These are phyloP conservation scores for Formica aserva DNA, from an alignment of 2,888 invertebrate genomes.

Conservation along the genomic window DNA sequence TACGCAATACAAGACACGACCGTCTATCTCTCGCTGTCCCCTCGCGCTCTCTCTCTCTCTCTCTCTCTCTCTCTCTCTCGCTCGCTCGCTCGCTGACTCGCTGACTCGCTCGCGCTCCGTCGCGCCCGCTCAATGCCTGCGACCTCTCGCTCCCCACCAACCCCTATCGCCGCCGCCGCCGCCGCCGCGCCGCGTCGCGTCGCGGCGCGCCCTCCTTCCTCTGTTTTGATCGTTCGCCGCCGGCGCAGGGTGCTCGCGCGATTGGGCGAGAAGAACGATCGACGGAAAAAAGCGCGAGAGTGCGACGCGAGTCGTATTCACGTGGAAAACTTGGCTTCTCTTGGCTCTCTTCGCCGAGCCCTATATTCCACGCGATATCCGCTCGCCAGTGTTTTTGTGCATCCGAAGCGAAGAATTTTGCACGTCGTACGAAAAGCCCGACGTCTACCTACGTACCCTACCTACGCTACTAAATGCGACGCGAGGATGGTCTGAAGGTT, in stretches of 20 bases:
- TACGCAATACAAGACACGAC: conserved; percentile 80
- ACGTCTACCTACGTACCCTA: no score
- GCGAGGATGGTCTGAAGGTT: no score
- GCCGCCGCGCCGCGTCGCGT: conserved; percentile 23
- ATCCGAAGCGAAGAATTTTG: no score
- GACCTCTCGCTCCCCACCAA: conserved; percentile 35
- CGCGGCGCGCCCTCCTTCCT: conserved; percentile 48
- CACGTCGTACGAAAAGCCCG: no score
- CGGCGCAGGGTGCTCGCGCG: conserved; percentile 53
- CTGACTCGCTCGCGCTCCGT: conserved; percentile 14
- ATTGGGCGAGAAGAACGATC: conserved; percentile 25
- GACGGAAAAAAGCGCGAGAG: conserved; percentile 39
- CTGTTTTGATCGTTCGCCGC: conserved; percentile 51
- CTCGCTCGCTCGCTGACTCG: neutral
- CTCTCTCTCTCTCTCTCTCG: conserved; percentile 17
- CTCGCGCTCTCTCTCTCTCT: conserved; percentile 2
- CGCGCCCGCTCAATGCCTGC: conserved; percentile 51
- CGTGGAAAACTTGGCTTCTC: neutral
- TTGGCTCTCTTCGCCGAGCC: neutral
- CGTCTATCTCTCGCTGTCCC: neutral
- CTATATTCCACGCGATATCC: no score
- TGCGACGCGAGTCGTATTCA: conserved; percentile 11
- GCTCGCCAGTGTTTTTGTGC: no score
- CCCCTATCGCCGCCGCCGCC: neutral
- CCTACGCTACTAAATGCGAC: no score